phyloP scores from a whole-genome alignment of 2,797 vertebrate genomes.

The Gymnothorax javanicus region DNA sequence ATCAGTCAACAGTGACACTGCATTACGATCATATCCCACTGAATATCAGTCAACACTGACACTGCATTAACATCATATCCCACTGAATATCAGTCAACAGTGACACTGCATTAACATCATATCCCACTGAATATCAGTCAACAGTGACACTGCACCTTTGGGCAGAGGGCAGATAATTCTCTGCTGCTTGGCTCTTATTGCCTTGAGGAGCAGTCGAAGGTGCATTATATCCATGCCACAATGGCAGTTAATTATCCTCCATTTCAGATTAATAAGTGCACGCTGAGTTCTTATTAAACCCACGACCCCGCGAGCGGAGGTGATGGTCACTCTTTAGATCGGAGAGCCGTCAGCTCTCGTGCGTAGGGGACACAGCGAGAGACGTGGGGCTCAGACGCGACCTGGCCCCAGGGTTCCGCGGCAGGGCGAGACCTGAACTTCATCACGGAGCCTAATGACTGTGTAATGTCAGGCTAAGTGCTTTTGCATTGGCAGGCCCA shows the following conservation, averaged over 20 bases:
- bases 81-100: no score
- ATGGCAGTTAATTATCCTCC: conserved; percentile 34
- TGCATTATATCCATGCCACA: conserved; percentile 18
- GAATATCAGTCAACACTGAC: no score
- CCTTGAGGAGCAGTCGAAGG: not conserved
- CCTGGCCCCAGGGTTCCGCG: not conserved
- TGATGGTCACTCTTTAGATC: not conserved
- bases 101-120: no score
- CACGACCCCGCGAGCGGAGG: not conserved
- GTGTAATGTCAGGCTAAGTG: conserved; percentile 39
- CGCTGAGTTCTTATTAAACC: conserved; percentile 23
- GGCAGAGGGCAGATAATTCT: not conserved
- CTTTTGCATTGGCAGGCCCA: conserved; percentile 10
- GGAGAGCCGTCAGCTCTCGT: not conserved
- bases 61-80: no score
- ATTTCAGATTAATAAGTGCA: conserved; percentile 19
- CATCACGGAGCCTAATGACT: conserved; percentile 37
- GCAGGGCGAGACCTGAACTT: not conserved
- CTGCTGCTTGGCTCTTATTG: not conserved
- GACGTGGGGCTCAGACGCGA: conserved; percentile 34
- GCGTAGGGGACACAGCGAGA: conserved; percentile 31
- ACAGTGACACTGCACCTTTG: not conserved
- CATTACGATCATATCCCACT: no score
- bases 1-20: no score
- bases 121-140: not conserved